These are phyloP conservation scores for Paraplagusia blochii DNA, from an alignment of 2,113 vertebrate genomes.

Conservation along the genomic window DNA sequence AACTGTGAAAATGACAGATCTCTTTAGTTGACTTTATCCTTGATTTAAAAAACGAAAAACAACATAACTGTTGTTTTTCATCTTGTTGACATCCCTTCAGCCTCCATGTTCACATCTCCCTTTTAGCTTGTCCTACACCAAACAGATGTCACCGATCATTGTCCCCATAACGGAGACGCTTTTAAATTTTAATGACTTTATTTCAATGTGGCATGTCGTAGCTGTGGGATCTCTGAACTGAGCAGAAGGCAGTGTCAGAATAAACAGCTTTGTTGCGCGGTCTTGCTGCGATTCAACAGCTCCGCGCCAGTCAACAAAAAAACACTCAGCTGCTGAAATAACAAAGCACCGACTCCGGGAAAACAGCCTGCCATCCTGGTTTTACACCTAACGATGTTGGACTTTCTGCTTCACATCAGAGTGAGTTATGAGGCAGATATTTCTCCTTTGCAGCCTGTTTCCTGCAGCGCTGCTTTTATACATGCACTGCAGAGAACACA, in stretches of 20 bases:
- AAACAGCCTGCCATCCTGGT: conserved; percentile 20
- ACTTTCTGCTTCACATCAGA: conserved; percentile 20
- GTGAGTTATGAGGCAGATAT: conserved; percentile 22
- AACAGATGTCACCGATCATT: conserved; percentile 47
- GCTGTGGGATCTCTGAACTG: conserved; percentile 48
- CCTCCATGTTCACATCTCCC: conserved; percentile 45
- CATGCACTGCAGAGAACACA: not conserved
- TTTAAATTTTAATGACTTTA: conserved; percentile 67
- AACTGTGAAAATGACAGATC: no score
- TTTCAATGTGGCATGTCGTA: conserved; percentile 67
- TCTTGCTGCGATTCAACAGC: conserved; percentile 21
- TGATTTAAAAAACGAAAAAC: conserved; percentile 14
- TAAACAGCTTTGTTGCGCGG: conserved; percentile 32
- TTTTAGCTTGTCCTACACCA: conserved; percentile 51
- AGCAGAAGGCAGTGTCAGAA: conserved; percentile 48
- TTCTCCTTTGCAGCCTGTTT: conserved; percentile 18
- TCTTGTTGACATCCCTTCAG: conserved; percentile 19
- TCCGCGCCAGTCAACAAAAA: conserved; percentile 37
- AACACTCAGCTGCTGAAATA: conserved; percentile 46
- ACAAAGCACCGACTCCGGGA: conserved; percentile 29
- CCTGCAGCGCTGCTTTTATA: not conserved
- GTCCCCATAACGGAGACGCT: conserved; percentile 45
- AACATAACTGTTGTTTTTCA: conserved; percentile 4
- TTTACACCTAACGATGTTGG: conserved; percentile 30
- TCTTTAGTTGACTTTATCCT: conserved; percentile 7